Conservation (phyloP, 2,797 vertebrate species). For the Discoglossus pictus region DNA sequence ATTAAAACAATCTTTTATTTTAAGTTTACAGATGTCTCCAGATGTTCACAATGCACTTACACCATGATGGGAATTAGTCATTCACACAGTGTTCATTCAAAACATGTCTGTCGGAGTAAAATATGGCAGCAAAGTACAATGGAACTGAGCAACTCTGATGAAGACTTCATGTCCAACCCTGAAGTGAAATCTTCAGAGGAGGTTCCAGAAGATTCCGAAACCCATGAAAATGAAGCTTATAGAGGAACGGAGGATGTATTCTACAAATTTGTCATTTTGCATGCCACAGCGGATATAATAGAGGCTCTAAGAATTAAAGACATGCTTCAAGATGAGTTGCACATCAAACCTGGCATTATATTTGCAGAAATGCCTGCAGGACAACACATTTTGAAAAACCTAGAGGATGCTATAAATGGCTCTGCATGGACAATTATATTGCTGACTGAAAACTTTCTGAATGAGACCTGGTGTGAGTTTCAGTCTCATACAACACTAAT, state of each 20-base stretch:
- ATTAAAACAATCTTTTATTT: too few species aligned
- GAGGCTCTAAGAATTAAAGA: slow-evolving; percentile 57
- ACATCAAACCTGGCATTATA: slow-evolving; percentile 58
- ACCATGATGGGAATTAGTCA: too few species aligned
- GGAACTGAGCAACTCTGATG: background rate
- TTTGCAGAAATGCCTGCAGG: slow-evolving; percentile 61
- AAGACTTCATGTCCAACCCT: background rate
- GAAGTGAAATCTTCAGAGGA: background rate
- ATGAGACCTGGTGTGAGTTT: slow-evolving; percentile 59
- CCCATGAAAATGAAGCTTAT: slow-evolving; percentile 36
- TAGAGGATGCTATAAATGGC: slow-evolving; percentile 54
- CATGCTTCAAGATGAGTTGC: slow-evolving; percentile 57
- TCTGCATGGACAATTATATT: slow-evolving; percentile 59
- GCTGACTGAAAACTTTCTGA: slow-evolving; percentile 61
- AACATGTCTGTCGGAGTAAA: background rate
- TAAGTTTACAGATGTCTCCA: too few species aligned
- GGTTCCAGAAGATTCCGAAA: background rate
- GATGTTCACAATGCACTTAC: too few species aligned
- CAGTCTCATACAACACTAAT: slow-evolving; percentile 58
- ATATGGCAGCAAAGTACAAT: background rate
- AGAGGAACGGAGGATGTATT: slow-evolving; percentile 38
- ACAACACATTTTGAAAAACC: slow-evolving; percentile 56
- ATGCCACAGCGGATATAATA: slow-evolving; percentile 44
- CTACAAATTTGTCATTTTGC: slow-evolving; percentile 59
- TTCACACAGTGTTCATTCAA: background rate